These are phyloP conservation scores for Leptobrachium leishanense DNA, from an alignment of 2,113 vertebrate species.

Conservation along the genomic window DNA sequence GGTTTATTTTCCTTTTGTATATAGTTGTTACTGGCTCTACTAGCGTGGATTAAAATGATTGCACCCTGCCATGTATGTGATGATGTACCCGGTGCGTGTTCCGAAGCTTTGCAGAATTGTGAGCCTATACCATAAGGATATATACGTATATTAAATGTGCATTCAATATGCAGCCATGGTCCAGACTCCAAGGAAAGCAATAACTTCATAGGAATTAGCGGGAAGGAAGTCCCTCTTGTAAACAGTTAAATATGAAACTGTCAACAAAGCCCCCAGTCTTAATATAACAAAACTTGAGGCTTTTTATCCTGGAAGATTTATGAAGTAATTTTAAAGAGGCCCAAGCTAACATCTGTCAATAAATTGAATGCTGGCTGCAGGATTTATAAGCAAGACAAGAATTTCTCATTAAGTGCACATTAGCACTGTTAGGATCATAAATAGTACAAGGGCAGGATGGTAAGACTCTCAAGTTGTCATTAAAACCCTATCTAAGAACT, in stretches of 20 bases:
- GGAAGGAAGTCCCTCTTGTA: conserved; percentile 56
- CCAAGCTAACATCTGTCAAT: conserved; percentile 88
- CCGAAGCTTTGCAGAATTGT: too few relatives aligned
- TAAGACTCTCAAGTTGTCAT: conserved; percentile 74
- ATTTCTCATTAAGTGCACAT: conserved; percentile 87
- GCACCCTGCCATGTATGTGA: too few relatives aligned
- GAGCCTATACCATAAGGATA: too few relatives aligned
- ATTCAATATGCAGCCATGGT: too few relatives aligned
- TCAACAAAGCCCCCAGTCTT: conserved; percentile 74
- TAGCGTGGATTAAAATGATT: too few relatives aligned
- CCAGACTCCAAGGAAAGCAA: too few relatives aligned
- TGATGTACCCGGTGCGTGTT: too few relatives aligned
- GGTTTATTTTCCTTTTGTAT: too few relatives aligned
- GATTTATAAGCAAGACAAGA: conserved; percentile 86
- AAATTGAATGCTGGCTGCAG: conserved; percentile 83
- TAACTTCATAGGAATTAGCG: conserved; percentile 33
- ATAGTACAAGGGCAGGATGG: conserved; percentile 74
- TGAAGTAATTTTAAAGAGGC: conserved; percentile 88
- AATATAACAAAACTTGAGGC: conserved; percentile 83
- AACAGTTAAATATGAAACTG: conserved; percentile 81
- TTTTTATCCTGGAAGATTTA: conserved; percentile 86
- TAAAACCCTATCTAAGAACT: conserved; percentile 79
- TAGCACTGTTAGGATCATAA: conserved; percentile 82
- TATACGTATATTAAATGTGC: too few relatives aligned
- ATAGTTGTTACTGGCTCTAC: too few relatives aligned